Base-by-base conservation (phyloP, 2,888 invertebrate genomes). In the Argyra leucocephala region DNA sequence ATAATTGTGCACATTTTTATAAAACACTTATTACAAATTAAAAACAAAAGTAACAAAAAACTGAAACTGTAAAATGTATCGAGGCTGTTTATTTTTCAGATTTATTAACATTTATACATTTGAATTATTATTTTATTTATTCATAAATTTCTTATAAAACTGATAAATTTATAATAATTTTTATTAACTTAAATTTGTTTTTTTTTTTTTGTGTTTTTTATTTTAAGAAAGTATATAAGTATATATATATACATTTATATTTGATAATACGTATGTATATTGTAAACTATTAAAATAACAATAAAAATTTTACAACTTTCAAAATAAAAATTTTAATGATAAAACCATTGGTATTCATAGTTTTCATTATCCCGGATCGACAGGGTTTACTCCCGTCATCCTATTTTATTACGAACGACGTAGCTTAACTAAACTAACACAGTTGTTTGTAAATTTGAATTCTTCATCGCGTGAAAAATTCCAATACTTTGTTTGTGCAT, bases 261-360 rank as follows among this genome's bases (percentile, higher is more conserved):
- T n/a, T n/a, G 7, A 31, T 26, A 26, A 26, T 26, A 26, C 26
- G 12, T 48, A 31, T 31, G 10, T 7, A 48, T 18, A 48, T 48
- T 48, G 48, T 48, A 48, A 48, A 48, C 48, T 15, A 48, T 48
- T n/a, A 48, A 48, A 18, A 48, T 48, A 48, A 48, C n/a, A 48
- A 48, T 48, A 48, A 48, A 48, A 15, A 48, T 48, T 48, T 48
- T 48, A 48, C 48, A 48, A 48, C 15, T 48, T 48, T 48, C 48
- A 48, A 48, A 48, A 48, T 18, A 48, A 26, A 26, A 26, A 26
- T n/a, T n/a, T n/a, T n/a, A n/a, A n/a, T n/a, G n/a, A n/a, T n/a
- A n/a, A n/a, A n/a, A n/a, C n/a, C n/a, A n/a, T n/a, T n/a, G n/a
- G n/a, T n/a, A n/a, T n/a, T n/a, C n/a, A n/a, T n/a, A n/a, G n/a